These are phyloP conservation scores for Orgyia antiqua DNA, from an alignment of 2,888 invertebrate species.

Conservation along the genomic window DNA sequence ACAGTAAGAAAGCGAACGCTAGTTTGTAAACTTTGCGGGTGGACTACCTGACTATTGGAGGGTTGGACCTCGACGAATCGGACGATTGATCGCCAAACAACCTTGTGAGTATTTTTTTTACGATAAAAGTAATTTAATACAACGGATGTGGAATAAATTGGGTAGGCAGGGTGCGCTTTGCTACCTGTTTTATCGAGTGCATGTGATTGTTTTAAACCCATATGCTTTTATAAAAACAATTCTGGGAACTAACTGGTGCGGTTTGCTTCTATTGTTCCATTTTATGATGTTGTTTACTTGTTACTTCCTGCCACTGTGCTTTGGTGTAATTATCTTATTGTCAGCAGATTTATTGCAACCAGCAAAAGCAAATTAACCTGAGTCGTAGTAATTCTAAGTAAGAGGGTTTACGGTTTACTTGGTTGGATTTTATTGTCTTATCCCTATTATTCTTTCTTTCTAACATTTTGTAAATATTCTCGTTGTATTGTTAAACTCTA, in stretches of 20 bases:
- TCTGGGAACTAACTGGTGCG: conserved; percentile 57
- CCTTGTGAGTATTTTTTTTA: conserved; percentile 68
- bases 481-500: too few species aligned
- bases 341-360: neutral
- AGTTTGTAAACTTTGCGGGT: conserved; percentile 72
- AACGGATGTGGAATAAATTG: conserved; percentile 76
- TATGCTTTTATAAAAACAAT: conserved; percentile 51
- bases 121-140: conserved; percentile 67
- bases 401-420: too few species aligned
- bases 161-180: conserved; percentile 72
- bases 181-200: conserved; percentile 70
- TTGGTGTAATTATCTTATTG: conserved; percentile 42
- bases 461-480: neutral
- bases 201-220: conserved; percentile 52
- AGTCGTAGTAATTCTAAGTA: too few species aligned
- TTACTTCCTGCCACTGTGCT: conserved; percentile 64
- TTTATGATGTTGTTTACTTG: conserved; percentile 47
- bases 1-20: conserved; percentile 48
- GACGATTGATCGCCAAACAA: conserved; percentile 60
- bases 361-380: too few species aligned
- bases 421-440: too few species aligned
- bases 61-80: conserved; percentile 48
- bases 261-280: conserved; percentile 56
- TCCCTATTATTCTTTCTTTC: neutral
- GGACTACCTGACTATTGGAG: conserved; percentile 67